Conservation (phyloP, 2,113 vertebrate species). For the Ctenodactylus gundi region DNA sequence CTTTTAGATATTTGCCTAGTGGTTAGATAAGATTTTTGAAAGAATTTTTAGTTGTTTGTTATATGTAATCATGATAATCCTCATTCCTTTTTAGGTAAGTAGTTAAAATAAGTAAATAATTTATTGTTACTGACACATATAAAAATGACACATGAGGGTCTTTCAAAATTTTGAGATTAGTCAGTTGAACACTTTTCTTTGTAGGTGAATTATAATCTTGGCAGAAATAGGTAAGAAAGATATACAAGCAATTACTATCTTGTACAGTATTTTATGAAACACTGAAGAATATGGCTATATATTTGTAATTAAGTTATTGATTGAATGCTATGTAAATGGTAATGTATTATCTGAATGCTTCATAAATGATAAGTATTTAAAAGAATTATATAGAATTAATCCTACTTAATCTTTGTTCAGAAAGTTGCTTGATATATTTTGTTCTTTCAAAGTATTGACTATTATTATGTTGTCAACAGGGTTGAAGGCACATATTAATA, state of each 20-base stretch:
- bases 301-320: slow-evolving; percentile 72
- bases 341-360: slow-evolving; percentile 56
- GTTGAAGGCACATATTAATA: background rate
- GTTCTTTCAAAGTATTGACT: slow-evolving; percentile 6
- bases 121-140: slow-evolving; percentile 30
- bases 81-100: background rate
- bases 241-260: slow-evolving; percentile 42
- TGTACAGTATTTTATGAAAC: slow-evolving; percentile 62
- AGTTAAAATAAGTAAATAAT: slow-evolving; percentile 36
- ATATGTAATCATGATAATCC: background rate
- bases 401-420: slow-evolving; percentile 55
- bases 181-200: slow-evolving; percentile 51
- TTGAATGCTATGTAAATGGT: slow-evolving; percentile 62
- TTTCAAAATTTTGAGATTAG: slow-evolving; percentile 54
- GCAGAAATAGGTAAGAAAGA: slow-evolving; percentile 55
- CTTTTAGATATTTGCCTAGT: too few species aligned
- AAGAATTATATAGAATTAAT: slow-evolving; percentile 67
- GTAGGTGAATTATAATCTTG: slow-evolving; percentile 63
- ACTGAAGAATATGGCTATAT: slow-evolving; percentile 67
- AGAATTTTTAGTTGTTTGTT: background rate
- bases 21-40: background rate
- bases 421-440: slow-evolving; percentile 58
- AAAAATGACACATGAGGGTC: slow-evolving; percentile 51
- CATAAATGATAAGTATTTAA: slow-evolving; percentile 60
- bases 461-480: slow-evolving; percentile 23